Evolutionary conservation across 2,888 invertebrate genomes (phyloP).

Genomic region (Amiota communis): DNA sequence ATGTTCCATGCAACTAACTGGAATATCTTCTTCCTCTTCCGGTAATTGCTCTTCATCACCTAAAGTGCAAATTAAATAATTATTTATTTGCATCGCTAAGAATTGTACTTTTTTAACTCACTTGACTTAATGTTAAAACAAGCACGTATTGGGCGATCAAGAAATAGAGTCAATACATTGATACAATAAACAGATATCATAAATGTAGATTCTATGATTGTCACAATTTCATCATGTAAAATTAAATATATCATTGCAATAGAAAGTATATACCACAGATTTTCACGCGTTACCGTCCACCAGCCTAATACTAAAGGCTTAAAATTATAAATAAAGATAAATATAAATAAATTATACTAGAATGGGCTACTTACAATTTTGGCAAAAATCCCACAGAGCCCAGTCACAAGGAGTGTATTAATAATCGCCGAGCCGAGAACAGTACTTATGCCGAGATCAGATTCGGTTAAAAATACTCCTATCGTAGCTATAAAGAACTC

Average conservation of each 20-base stretch:
- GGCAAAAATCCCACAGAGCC: too few species aligned
- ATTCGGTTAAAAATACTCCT: not conserved
- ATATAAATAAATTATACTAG: too few species aligned
- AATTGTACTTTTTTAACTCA: not conserved
- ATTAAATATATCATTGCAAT: not conserved
- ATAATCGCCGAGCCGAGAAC: not conserved
- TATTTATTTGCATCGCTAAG: too few species aligned
- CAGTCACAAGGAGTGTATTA: not conserved
- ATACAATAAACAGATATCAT: not conserved
- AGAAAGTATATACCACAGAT: not conserved
- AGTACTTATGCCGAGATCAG: not conserved
- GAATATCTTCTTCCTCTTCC: not conserved
- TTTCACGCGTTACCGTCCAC: constrained; percentile 85
- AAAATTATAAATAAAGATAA: not conserved
- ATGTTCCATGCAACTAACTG: not conserved
- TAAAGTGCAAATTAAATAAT: not conserved
- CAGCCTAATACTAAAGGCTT: constrained; percentile 82
- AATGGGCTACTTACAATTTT: too few species aligned
- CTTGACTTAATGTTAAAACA: not conserved
- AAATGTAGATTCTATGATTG: not conserved
- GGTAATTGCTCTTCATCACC: not conserved
- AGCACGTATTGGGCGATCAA: not conserved
- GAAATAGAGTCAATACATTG: not conserved
- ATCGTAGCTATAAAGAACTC: not conserved
- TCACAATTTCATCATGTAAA: not conserved